Evolutionary conservation across 2,113 vertebrate species (phyloP), one percentile per base, ranked within the genome.

Genomic region (Callionymus lyra): DNA sequence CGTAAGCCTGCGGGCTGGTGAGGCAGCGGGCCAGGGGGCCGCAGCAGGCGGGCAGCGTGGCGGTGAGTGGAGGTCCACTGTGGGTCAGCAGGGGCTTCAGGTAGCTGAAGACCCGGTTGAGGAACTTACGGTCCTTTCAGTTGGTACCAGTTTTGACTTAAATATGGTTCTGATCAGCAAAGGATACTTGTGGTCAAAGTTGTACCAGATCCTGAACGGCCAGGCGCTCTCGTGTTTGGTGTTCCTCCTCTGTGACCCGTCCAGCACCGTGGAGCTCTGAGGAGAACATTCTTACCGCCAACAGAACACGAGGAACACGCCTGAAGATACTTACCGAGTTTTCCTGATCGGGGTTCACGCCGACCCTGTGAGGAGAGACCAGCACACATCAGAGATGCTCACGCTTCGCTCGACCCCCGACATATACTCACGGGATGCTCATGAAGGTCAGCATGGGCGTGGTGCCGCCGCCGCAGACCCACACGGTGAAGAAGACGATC

Each of bases 101-200:
- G 63, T 96, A 98, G 72, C 93, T 97, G 65, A 1, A 38, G 38
- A 38, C 51, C 38, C 44, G 38, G 34, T 17, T 16, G 75, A 27
- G 21, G 21, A 27, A 27, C 21, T n/a, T n/a, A n/a, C n/a, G n/a
- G n/a, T n/a, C n/a, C n/a, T n/a, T n/a, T n/a, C n/a, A n/a, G n/a
- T n/a, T n/a, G n/a, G n/a, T n/a, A n/a, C n/a, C n/a, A n/a, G n/a
- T n/a, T n/a, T n/a, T n/a, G n/a, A n/a, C n/a, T n/a, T n/a, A n/a
- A n/a, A n/a, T n/a, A n/a, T n/a, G n/a, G n/a, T n/a, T n/a, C n/a
- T 27, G 21, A 27, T 27, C 21, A 6, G 10, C 8, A 56, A 79
- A 81, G 71, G 95, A 98, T 98, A 98, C 94, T 95, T 94, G 80
- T 90, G 91, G 77, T 98, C 95, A 2, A 98, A 95, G 80, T 89